These are phyloP conservation scores for Aspiorhynchus laticeps DNA, from an alignment of 2,113 vertebrate species.

Conservation along the genomic window DNA sequence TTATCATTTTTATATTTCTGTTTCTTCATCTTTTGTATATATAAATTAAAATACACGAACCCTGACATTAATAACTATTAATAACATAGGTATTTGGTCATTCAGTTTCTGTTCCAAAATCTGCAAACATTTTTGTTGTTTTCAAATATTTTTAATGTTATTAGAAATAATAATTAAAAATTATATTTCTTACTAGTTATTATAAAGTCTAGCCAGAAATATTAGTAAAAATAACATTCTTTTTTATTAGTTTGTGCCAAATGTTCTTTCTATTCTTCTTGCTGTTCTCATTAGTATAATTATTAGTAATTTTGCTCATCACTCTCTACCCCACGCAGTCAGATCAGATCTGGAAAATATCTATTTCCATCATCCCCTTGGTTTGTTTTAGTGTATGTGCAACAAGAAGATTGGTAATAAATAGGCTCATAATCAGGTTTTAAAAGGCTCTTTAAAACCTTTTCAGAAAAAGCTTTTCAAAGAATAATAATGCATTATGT, in stretches of 20 bases:
- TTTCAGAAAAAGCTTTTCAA: too few relatives aligned
- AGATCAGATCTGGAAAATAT: neutral
- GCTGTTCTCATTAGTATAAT: neutral
- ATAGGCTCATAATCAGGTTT: neutral
- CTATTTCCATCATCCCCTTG: neutral
- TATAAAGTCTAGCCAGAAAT: neutral
- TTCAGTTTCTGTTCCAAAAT: too few relatives aligned
- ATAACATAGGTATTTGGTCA: too few relatives aligned
- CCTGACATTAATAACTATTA: too few relatives aligned
- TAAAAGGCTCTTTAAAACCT: neutral
- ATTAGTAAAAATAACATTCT: neutral
- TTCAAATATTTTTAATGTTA: neutral
- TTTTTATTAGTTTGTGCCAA: neutral
- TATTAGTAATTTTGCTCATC: neutral
- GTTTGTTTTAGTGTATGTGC: neutral
- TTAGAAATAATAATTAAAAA: neutral
- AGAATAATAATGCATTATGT: neutral
- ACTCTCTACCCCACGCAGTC: neutral
- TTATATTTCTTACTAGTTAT: neutral
- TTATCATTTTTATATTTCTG: too few relatives aligned
- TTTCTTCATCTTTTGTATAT: too few relatives aligned
- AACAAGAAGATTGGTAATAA: neutral
- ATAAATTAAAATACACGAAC: too few relatives aligned
- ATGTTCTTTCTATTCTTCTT: neutral
- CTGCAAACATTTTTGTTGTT: too few relatives aligned